Percentiles rank a stretch among this genome's conserved stretches.
Evolutionary conservation across 2,888 invertebrate genomes (phyloP).

Genomic region (Campopleginae sp.): DNA sequence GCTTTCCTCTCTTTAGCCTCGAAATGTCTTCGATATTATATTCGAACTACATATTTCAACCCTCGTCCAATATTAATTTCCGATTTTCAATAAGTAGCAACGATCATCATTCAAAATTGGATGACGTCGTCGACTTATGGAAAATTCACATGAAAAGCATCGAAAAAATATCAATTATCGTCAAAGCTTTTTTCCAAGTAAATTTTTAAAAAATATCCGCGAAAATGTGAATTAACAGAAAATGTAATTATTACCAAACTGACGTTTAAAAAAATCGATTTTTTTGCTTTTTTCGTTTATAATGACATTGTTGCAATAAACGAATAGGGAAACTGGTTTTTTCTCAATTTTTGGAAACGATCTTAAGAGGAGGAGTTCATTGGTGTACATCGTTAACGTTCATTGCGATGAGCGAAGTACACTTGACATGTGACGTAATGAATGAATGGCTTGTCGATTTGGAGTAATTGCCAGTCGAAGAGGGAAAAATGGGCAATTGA

Average conservation of each 20-base stretch:
- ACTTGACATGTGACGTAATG: not conserved
- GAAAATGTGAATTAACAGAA: not conserved
- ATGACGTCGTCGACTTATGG: not conserved
- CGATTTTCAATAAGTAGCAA: not conserved
- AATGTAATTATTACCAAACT: not conserved
- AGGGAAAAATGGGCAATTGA: conserved; percentile 20
- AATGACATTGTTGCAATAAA: not conserved
- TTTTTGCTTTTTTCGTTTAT: not conserved
- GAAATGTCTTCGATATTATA: not conserved
- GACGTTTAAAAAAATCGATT: not conserved
- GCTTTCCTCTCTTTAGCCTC: not conserved
- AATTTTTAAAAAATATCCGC: not conserved
- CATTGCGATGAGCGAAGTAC: not conserved
- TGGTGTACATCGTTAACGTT: not conserved
- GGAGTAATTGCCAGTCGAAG: conserved; percentile 22
- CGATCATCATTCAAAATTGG: not conserved
- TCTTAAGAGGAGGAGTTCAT: not conserved
- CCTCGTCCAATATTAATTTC: not conserved
- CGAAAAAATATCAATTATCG: not conserved
- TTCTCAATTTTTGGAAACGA: not conserved
- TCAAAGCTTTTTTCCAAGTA: not conserved
- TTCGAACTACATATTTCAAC: not conserved
- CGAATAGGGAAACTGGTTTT: not conserved
- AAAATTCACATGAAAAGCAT: not conserved
- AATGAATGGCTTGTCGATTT: not conserved